Evolutionary conservation across 1,140 invertebrate species (phyloP).

Genomic region (Triops longicaudatus): DNA sequence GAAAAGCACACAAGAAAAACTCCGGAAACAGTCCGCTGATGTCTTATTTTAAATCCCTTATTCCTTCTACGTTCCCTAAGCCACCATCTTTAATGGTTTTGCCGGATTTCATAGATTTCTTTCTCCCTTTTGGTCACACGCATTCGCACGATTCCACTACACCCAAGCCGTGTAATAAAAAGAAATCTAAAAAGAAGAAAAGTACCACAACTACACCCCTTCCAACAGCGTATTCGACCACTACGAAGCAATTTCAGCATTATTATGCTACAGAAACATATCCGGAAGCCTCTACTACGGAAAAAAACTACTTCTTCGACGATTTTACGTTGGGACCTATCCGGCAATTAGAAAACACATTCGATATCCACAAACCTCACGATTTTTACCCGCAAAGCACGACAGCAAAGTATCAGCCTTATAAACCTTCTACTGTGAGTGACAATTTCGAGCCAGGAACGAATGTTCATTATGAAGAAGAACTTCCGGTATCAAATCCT

Average conservation of each 20-base stretch:
- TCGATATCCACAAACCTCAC: neutral
- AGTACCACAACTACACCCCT: neutral
- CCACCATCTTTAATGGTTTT: neutral
- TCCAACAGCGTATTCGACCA: neutral
- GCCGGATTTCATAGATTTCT: neutral
- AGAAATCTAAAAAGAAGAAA: neutral
- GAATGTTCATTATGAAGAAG: neutral
- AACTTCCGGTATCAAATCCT: neutral
- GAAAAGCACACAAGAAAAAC: neutral
- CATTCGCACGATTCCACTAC: neutral
- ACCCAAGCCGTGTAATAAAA: neutral
- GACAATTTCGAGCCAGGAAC: neutral
- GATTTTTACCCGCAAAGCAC: neutral
- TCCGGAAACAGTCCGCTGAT: neutral
- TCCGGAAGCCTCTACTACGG: neutral
- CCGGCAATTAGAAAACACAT: neutral
- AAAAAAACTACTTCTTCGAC: neutral
- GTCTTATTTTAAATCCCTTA: neutral
- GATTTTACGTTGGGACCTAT: neutral
- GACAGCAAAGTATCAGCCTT: neutral
- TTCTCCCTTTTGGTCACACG: neutral
- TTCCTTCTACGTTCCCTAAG: neutral
- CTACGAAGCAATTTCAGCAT: neutral
- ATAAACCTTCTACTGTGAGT: neutral
- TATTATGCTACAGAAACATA: neutral